Conservation (phyloP, 2,113 vertebrate species). For the Proterorhinus semilunaris region DNA sequence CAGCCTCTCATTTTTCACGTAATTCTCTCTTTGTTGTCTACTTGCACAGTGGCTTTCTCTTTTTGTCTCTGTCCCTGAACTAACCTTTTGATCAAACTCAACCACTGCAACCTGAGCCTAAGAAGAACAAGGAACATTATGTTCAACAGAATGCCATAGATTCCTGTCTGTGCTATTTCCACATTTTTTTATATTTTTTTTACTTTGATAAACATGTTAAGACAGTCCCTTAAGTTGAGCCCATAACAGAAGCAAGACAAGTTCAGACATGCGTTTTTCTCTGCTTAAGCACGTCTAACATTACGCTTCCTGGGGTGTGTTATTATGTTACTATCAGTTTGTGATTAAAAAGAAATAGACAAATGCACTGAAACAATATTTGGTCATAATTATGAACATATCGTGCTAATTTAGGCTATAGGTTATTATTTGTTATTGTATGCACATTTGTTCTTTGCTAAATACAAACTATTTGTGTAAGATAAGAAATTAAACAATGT, state of each 20-base stretch:
- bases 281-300: not conserved
- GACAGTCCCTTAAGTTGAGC: constrained; percentile 12
- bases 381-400: not conserved
- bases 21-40: constrained; percentile 32
- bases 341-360: not conserved
- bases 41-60: constrained; percentile 4
- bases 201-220: not conserved
- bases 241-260: constrained; percentile 34
- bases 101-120: constrained; percentile 16
- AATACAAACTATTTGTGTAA: no score
- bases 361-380: no score
- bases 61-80: constrained; percentile 21
- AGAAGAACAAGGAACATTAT: not conserved
- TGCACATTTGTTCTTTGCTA: no score
- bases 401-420: no score
- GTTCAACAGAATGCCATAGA: not conserved
- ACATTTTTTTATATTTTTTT: not conserved
- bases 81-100: constrained; percentile 12
- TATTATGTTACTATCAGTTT: not conserved
- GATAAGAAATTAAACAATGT: no score
- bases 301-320: not conserved
- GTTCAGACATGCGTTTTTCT: constrained; percentile 27
- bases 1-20: constrained; percentile 30
- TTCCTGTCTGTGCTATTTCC: not conserved
- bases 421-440: no score